These are phyloP conservation scores for Montifringilla adamsi DNA, from an alignment of 2,113 vertebrate species.

Conservation along the genomic window DNA sequence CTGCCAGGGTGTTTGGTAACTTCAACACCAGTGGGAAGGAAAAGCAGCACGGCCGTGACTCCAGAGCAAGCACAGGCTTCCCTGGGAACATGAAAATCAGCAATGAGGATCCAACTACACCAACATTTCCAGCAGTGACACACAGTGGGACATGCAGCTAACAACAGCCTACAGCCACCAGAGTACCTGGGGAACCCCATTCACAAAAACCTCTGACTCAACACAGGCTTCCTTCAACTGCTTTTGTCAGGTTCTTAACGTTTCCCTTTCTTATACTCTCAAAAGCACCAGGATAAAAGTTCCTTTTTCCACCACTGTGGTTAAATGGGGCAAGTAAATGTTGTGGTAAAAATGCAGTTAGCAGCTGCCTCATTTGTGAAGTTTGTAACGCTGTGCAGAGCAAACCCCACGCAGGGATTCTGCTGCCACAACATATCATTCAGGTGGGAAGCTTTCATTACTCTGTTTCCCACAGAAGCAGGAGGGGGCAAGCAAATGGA, in stretches of 20 bases:
- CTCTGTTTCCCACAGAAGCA: background rate
- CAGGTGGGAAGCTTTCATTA: background rate
- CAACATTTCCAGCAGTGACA: background rate
- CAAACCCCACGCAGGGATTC: background rate
- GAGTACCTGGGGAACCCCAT: background rate
- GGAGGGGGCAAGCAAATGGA: background rate
- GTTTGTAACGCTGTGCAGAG: background rate
- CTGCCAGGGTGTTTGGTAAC: background rate
- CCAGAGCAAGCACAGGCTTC: accelerated
- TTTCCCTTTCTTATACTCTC: background rate
- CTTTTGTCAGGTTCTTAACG: background rate
- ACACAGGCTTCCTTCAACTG: background rate
- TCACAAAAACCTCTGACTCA: background rate
- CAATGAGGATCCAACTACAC: background rate
- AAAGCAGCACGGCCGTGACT: accelerated
- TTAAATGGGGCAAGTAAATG: background rate
- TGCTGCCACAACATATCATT: background rate
- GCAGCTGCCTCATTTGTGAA: background rate
- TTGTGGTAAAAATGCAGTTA: background rate
- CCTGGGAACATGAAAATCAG: accelerated
- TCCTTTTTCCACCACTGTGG: background rate
- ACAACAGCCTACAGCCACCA: background rate
- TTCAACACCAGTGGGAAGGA: background rate
- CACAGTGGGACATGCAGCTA: background rate
- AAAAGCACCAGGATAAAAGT: background rate